A percentile compares a stretch with the other conserved stretches of the same genome.
Conservation (phyloP, 2,888 invertebrate species). For the Aethes cnicana region DNA sequence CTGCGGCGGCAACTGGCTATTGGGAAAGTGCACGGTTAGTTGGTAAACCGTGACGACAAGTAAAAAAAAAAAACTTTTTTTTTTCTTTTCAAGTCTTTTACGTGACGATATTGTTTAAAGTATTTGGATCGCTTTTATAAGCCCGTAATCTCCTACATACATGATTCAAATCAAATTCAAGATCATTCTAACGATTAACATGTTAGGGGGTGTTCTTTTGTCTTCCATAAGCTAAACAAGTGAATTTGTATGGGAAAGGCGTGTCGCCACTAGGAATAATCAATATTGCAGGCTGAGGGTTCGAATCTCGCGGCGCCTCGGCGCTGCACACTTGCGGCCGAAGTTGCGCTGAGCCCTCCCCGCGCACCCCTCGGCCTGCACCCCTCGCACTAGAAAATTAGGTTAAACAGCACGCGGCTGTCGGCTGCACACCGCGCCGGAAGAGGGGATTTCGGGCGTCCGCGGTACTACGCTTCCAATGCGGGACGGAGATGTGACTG, state of each 20-base stretch:
- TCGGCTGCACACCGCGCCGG: conserved; percentile 72
- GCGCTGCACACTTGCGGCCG: conserved; percentile 73
- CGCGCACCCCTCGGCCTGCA: conserved; percentile 60
- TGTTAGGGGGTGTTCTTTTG: background rate
- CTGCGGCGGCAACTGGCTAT: background rate
- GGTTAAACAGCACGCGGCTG: conserved; percentile 79
- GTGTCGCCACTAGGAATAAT: conserved; percentile 46
- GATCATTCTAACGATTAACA: background rate
- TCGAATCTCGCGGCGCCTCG: conserved; percentile 64
- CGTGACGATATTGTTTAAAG: too few relatives aligned
- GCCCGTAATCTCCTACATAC: too few relatives aligned
- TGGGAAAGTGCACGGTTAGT: background rate
- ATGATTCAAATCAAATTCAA: too few relatives aligned
- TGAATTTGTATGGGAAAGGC: conserved; percentile 9
- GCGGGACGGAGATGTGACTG: conserved; percentile 77
- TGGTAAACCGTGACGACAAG: too few relatives aligned
- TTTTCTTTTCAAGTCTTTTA: background rate
- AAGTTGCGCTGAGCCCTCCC: conserved; percentile 60
- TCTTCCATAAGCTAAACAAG: conserved; percentile 10
- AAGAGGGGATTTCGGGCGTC: conserved; percentile 75
- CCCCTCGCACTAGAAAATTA: conserved; percentile 78
- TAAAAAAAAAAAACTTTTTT: background rate
- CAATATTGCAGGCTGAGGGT: conserved; percentile 70
- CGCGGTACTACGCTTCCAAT: conserved; percentile 74
- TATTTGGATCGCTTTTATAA: too few relatives aligned